These are phyloP conservation scores for Dascyllus trimaculatus DNA, from an alignment of 2,113 vertebrate species.

Conservation along the genomic window DNA sequence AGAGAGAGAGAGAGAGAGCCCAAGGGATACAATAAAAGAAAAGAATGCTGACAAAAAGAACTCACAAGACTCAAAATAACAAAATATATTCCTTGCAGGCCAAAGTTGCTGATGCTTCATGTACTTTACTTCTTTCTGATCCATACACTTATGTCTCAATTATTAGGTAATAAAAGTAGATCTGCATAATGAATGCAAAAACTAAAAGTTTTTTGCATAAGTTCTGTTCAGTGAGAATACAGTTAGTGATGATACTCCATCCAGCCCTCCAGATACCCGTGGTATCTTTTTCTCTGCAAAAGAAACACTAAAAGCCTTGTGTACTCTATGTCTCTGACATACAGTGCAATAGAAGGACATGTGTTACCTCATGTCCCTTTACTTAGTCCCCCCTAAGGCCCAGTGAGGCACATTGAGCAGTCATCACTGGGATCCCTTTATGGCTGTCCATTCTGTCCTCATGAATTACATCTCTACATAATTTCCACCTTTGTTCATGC, in stretches of 20 bases:
- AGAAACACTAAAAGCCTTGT: slow-evolving; percentile 16
- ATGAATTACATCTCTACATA: slow-evolving; percentile 71
- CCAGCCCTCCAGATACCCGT: not conserved
- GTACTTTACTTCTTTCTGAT: slow-evolving; percentile 28
- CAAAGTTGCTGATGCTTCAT: slow-evolving; percentile 68
- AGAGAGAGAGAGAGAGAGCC: slow-evolving; percentile 29
- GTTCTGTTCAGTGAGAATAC: not conserved
- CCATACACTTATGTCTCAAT: slow-evolving; percentile 54
- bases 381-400: slow-evolving; percentile 55
- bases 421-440: slow-evolving; percentile 68
- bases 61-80: slow-evolving; percentile 54
- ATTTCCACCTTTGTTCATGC: slow-evolving; percentile 72
- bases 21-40: slow-evolving; percentile 48
- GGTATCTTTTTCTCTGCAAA: not conserved
- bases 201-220: slow-evolving; percentile 30
- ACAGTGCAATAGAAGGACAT: slow-evolving; percentile 46
- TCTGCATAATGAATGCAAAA: slow-evolving; percentile 42
- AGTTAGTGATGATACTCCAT: not conserved
- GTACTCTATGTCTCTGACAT: slow-evolving; percentile 49
- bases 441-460: slow-evolving; percentile 69
- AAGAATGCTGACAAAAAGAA: slow-evolving; percentile 64
- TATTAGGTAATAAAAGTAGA: slow-evolving; percentile 50
- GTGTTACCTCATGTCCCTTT: slow-evolving; percentile 62
- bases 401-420: slow-evolving; percentile 53
- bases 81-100: slow-evolving; percentile 64